Conservation (phyloP, 2,113 vertebrate species). For the Rhombomys opimus region DNA sequence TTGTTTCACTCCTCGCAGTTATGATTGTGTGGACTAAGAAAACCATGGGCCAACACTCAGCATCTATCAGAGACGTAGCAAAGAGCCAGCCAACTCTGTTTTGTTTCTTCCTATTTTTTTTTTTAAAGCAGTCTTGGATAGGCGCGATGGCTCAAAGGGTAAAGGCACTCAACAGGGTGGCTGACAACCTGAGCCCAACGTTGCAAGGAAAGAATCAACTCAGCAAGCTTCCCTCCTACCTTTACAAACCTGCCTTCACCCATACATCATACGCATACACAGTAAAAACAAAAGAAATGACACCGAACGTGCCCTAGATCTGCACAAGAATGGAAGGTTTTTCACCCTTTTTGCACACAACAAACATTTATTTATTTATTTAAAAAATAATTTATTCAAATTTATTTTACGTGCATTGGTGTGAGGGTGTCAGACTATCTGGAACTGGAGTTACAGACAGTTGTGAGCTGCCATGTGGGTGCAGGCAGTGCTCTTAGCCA, state of each 20-base stretch:
- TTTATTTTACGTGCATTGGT: too few species aligned
- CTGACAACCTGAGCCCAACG: neutral
- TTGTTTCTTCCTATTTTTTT: slow-evolving; percentile 17
- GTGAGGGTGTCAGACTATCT: too few species aligned
- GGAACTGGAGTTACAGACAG: too few species aligned
- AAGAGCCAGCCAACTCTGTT: neutral
- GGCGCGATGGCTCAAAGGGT: neutral
- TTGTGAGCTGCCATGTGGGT: too few species aligned
- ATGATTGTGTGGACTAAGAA: neutral
- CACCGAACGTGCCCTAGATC: neutral
- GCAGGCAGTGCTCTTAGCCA: too few species aligned
- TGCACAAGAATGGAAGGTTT: neutral
- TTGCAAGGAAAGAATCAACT: neutral
- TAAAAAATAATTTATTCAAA: too few species aligned
- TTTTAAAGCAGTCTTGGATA: neutral
- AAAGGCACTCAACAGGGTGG: neutral
- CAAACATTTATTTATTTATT: neutral
- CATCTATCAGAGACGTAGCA: neutral
- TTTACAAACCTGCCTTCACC: neutral
- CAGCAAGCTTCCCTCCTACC: neutral
- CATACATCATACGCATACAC: neutral
- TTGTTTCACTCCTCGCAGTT: neutral
- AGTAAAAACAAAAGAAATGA: neutral
- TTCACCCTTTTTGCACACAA: neutral
- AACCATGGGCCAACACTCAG: neutral